A percentile compares a stretch with the other conserved stretches of the same genome.
Evolutionary conservation across 2,797 vertebrate genomes (phyloP).

Genomic region (Oreochromis mossambicus): DNA sequence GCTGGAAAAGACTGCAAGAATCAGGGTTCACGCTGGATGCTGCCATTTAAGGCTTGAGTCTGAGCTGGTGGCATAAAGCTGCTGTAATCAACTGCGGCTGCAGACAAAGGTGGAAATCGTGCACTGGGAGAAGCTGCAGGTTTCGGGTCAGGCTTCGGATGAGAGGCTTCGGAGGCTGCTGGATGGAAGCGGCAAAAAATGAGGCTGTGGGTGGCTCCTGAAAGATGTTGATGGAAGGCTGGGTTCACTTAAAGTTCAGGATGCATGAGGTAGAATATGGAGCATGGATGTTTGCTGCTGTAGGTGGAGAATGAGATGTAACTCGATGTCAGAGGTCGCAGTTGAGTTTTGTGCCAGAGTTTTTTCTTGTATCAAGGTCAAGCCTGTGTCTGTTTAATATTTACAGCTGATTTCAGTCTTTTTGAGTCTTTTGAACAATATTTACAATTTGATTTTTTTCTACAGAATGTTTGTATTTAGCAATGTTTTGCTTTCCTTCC

Average conservation of each 20-base stretch:
- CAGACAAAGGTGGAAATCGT: not conserved
- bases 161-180: not conserved
- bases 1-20: not conserved
- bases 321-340: not conserved
- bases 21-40: not conserved
- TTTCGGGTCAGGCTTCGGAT: not conserved
- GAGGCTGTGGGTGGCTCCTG: not conserved
- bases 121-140: not conserved
- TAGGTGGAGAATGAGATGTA: not conserved
- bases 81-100: not conserved
- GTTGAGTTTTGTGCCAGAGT: not conserved
- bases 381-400: not conserved
- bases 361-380: not conserved
- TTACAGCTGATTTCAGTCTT: not conserved
- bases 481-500: fast-evolving
- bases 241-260: not conserved
- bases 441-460: not conserved
- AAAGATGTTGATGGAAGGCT: not conserved
- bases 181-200: not conserved
- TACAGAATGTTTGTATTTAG: not conserved
- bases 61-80: not conserved
- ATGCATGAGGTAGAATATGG: not conserved
- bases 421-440: not conserved
- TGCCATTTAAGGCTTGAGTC: not conserved
- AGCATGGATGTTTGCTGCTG: not conserved